phyloP scores from a whole-genome alignment of 2,888 invertebrate genomes.

The Rhagium mordax region DNA sequence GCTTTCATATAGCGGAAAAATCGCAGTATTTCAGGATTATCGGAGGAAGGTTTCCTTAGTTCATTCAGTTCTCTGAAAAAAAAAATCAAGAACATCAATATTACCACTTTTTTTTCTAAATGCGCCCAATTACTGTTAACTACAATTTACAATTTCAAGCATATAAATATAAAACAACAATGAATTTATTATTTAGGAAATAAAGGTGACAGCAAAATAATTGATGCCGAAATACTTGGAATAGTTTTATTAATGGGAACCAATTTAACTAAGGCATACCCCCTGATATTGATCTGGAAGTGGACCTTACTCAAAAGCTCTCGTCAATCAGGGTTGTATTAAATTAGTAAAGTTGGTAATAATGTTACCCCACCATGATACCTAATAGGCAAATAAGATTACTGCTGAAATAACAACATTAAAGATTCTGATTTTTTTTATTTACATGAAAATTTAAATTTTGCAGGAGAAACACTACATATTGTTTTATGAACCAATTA shows the following conservation, averaged over 20 bases:
- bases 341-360: neutral
- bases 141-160: too few relatives aligned
- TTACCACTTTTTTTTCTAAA: too few relatives aligned
- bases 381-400: neutral
- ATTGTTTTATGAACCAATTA: too few relatives aligned
- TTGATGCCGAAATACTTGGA: neutral
- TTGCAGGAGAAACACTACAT: too few relatives aligned
- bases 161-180: too few relatives aligned
- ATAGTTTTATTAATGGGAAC: slow-evolving; percentile 6
- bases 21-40: slow-evolving; percentile 88
- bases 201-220: neutral
- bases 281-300: slow-evolving; percentile 17
- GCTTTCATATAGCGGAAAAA: slow-evolving; percentile 95
- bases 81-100: too few relatives aligned
- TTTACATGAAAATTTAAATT: too few relatives aligned
- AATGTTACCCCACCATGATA: neutral
- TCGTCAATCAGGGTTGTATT: neutral
- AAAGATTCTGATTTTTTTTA: too few relatives aligned
- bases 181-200: too few relatives aligned
- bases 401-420: neutral
- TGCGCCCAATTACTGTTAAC: too few relatives aligned
- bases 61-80: slow-evolving; percentile 86
- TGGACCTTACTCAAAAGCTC: slow-evolving; percentile 9
- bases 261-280: neutral
- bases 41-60: slow-evolving; percentile 86